Percentiles rank a stretch among this genome's conserved stretches.
Evolutionary conservation across 1,140 invertebrate genomes (phyloP).

Genomic region (Apis cerana): DNA sequence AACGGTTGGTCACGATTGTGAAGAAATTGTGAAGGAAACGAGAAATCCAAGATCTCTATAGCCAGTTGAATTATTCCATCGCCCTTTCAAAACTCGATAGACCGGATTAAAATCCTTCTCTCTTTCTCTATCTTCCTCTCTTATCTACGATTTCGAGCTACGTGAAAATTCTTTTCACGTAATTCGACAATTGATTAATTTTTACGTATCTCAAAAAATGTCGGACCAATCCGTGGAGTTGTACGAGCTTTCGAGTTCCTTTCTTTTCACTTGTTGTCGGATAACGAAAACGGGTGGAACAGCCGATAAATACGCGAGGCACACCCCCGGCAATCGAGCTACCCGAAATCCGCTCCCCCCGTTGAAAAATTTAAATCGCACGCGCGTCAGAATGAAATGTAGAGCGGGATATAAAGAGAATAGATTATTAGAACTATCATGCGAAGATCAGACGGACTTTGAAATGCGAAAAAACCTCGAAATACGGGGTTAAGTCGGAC

Average conservation of each 20-base stretch:
- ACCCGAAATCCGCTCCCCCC: neutral
- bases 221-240: too few relatives aligned
- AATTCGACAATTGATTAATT: too few relatives aligned
- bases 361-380: neutral
- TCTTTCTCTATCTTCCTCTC: too few relatives aligned
- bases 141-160: too few relatives aligned
- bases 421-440: neutral
- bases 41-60: slow-evolving; percentile 15
- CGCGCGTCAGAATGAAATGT: slow-evolving; percentile 2
- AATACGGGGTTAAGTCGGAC: neutral
- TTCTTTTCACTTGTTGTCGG: too few relatives aligned
- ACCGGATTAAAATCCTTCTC: neutral
- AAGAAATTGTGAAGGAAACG: slow-evolving; percentile 21
- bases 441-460: neutral
- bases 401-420: slow-evolving; percentile 3
- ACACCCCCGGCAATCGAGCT: neutral
- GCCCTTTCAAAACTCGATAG: neutral
- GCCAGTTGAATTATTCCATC: slow-evolving; percentile 23
- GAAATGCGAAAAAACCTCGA: slow-evolving; percentile 15
- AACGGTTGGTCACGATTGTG: slow-evolving; percentile 12
- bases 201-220: too few relatives aligned
- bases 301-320: neutral
- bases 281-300: neutral
- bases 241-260: too few relatives aligned
- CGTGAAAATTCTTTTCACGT: too few relatives aligned